Evolutionary conservation across 2,888 invertebrate species (phyloP).

Genomic region (Adelphocoris suturalis): DNA sequence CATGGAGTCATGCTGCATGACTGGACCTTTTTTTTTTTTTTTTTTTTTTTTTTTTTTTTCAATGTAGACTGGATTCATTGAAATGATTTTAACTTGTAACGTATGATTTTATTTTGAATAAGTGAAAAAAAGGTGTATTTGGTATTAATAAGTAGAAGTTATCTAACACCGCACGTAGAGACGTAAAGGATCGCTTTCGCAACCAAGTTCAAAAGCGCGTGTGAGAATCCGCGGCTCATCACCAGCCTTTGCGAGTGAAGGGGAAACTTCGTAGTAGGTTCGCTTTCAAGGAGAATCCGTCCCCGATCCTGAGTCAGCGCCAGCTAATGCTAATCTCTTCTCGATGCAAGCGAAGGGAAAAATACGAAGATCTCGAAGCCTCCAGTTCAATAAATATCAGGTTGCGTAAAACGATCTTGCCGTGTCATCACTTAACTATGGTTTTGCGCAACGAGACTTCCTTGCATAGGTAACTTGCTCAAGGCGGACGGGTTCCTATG

Average conservation of each 20-base stretch:
- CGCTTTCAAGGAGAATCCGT: slow-evolving; percentile 53
- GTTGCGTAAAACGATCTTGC: slow-evolving; percentile 37
- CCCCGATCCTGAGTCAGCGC: slow-evolving; percentile 20
- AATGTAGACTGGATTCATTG: too few species aligned
- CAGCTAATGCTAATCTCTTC: slow-evolving; percentile 9
- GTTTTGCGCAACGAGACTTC: slow-evolving; percentile 53
- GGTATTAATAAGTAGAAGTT: background rate
- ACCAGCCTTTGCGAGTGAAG: slow-evolving; percentile 41
- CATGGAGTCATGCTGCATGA: too few species aligned
- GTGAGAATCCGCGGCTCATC: background rate
- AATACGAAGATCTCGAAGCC: background rate
- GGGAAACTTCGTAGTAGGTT: slow-evolving; percentile 48
- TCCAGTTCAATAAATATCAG: slow-evolving; percentile 40
- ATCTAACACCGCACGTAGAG: background rate
- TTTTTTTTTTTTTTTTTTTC: too few species aligned
- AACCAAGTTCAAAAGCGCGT: slow-evolving; percentile 2
- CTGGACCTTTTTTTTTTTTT: too few species aligned
- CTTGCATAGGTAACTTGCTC: slow-evolving; percentile 37
- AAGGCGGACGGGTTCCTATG: slow-evolving; percentile 13
- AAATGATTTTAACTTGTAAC: too few species aligned
- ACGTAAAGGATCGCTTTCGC: background rate
- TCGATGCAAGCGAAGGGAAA: slow-evolving; percentile 1
- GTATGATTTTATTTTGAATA: too few species aligned
- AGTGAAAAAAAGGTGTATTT: background rate
- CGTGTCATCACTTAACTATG: slow-evolving; percentile 57